Conservation (phyloP, 1,140 invertebrate species). For the Solenopsis fugax region DNA sequence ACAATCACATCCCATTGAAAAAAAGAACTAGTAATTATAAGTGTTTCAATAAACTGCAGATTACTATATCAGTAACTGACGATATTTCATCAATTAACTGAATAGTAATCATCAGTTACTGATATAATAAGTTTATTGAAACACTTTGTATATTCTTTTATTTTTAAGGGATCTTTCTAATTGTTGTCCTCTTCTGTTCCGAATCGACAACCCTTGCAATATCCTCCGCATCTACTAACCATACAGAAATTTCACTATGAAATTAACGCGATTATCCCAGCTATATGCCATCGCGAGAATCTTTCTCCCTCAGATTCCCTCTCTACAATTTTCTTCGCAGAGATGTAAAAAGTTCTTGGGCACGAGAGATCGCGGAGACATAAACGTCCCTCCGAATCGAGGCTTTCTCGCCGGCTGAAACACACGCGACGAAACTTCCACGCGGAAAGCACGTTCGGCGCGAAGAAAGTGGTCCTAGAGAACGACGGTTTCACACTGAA, state of each 20-base stretch:
- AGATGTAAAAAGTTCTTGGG: no score
- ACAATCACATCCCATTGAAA: neutral
- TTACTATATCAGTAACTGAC: no score
- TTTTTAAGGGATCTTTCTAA: no score
- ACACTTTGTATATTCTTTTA: neutral
- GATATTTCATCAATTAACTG: no score
- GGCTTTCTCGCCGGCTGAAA: neutral
- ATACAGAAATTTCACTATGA: constrained; percentile 92
- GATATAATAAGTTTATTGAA: no score
- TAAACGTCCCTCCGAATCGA: neutral
- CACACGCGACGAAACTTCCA: neutral
- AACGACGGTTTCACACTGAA: constrained; percentile 72
- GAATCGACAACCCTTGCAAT: neutral
- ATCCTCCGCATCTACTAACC: constrained; percentile 87
- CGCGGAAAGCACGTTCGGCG: neutral
- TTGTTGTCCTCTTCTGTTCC: neutral
- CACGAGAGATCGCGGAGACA: neutral
- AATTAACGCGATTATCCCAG: constrained; percentile 93
- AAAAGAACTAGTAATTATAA: no score
- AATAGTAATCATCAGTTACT: no score
- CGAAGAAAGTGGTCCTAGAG: constrained; percentile 65
- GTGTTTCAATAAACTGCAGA: no score
- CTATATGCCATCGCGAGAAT: constrained; percentile 89
- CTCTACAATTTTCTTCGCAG: neutral
- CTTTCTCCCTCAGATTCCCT: neutral